These are phyloP conservation scores for Ictidomys tridecemlineatus DNA, from an alignment of 2,113 vertebrate genomes.

Conservation along the genomic window DNA sequence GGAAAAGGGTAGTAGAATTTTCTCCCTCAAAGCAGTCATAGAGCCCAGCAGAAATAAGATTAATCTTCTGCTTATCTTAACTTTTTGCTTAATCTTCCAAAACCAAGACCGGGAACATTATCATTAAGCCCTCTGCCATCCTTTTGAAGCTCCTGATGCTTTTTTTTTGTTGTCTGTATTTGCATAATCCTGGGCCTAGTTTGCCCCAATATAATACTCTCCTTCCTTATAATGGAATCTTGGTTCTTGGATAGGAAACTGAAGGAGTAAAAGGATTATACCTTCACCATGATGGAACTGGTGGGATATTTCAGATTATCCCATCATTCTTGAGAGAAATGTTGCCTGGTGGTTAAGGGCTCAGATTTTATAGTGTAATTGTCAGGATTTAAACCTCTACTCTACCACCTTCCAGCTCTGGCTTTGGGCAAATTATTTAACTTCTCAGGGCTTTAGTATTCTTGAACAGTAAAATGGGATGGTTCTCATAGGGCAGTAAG, in stretches of 20 bases:
- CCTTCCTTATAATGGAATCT: not conserved
- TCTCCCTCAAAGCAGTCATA: not conserved
- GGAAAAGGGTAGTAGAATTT: not conserved
- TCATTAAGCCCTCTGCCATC: not conserved
- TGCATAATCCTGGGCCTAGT: conserved; percentile 29
- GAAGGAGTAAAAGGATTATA: conserved; percentile 11
- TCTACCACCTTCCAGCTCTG: not conserved
- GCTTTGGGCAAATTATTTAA: not conserved
- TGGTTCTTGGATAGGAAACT: conserved; percentile 21
- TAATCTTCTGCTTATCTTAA: not conserved
- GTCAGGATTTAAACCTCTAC: not conserved
- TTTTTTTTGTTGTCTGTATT: not conserved
- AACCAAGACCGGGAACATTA: not conserved
- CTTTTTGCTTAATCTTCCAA: not conserved
- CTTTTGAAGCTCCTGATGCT: not conserved
- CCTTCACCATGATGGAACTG: not conserved
- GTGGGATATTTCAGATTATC: conserved; percentile 22
- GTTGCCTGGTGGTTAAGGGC: conserved; percentile 10
- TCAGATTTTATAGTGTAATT: not conserved
- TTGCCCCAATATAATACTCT: not conserved
- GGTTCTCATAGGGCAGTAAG: not conserved
- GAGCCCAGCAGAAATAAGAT: not conserved
- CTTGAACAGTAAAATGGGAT: not conserved
- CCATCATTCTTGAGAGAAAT: conserved; percentile 40
- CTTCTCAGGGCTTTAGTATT: not conserved